Evolutionary conservation across 2,888 invertebrate genomes (phyloP).

Genomic region (Apotomis turbidana): DNA sequence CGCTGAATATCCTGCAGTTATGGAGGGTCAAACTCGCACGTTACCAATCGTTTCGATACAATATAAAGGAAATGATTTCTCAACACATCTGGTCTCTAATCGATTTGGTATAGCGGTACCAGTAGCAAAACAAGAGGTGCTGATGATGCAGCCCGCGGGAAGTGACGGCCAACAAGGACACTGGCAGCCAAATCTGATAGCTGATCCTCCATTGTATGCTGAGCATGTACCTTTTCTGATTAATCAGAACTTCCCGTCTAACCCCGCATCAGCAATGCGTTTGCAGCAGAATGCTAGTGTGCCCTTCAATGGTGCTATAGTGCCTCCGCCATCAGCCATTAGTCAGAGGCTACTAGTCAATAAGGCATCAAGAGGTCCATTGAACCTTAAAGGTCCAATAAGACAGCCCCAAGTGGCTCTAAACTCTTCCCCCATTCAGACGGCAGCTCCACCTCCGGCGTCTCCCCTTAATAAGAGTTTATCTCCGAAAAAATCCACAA

Average conservation of each 20-base stretch:
- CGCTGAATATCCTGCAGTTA: conserved; percentile 67
- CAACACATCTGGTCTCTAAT: conserved; percentile 71
- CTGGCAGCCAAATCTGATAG: conserved; percentile 63
- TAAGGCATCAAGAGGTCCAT: conserved; percentile 66
- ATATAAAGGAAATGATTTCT: conserved; percentile 78
- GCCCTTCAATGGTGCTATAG: conserved; percentile 65
- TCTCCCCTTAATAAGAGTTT: conserved; percentile 53
- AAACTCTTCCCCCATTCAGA: conserved; percentile 43
- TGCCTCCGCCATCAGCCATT: conserved; percentile 60
- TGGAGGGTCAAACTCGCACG: conserved; percentile 69
- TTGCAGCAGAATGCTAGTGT: conserved; percentile 67
- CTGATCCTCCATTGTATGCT: conserved; percentile 60
- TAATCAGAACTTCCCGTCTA: conserved; percentile 75
- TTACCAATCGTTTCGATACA: conserved; percentile 75
- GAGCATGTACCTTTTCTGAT: conserved; percentile 75
- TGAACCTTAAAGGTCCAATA: conserved; percentile 66
- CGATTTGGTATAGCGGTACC: conserved; percentile 76
- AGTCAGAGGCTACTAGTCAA: conserved; percentile 68
- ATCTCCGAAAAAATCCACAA: conserved; percentile 74
- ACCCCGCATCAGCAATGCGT: conserved; percentile 75
- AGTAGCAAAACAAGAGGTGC: conserved; percentile 75
- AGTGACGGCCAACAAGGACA: conserved; percentile 56
- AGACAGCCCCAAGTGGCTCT: conserved; percentile 65
- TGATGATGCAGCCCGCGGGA: conserved; percentile 58
- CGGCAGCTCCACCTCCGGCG: conserved; percentile 48